These are phyloP conservation scores for Linyphia triangularis DNA, from an alignment of 2,888 invertebrate species.

Conservation along the genomic window DNA sequence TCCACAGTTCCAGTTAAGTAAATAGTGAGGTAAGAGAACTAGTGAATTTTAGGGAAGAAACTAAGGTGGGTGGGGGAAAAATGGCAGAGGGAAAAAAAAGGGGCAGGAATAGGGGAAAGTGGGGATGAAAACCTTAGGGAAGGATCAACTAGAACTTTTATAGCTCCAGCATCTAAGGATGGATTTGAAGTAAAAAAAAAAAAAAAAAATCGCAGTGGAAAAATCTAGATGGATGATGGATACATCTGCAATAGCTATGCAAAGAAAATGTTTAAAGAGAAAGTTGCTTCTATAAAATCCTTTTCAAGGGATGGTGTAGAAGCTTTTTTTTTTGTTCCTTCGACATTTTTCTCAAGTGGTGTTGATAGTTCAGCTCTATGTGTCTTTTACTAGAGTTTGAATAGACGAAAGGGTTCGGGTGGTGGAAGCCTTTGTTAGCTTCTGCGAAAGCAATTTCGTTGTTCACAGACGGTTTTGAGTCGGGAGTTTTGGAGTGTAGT, in stretches of 20 bases:
- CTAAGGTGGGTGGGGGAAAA: neutral
- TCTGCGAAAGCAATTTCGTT: constrained; percentile 3
- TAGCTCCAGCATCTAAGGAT: constrained; percentile 50
- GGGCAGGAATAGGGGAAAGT: constrained; percentile 11
- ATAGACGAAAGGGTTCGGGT: neutral
- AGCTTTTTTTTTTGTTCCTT: neutral
- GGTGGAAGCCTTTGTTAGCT: neutral
- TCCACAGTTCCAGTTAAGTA: constrained; percentile 66
- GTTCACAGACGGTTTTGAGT: neutral
- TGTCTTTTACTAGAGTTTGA: neutral
- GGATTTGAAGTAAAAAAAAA: constrained; percentile 57
- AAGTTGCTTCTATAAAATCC: constrained; percentile 49
- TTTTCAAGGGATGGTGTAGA: neutral
- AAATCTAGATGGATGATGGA: constrained; percentile 49
- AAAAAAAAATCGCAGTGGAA: constrained; percentile 13
- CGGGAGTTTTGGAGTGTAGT: too few relatives aligned
- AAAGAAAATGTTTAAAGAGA: constrained; percentile 57
- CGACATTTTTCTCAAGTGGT: neutral
- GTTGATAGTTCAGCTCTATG: constrained; percentile 1
- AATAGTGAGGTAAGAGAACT: constrained; percentile 57
- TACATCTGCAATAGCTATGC: constrained; percentile 62
- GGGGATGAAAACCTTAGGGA: constrained; percentile 51
- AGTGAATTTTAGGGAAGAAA: constrained; percentile 35
- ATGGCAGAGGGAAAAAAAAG: neutral
- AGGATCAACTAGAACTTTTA: constrained; percentile 63